A percentile compares a stretch with the other conserved stretches of the same genome.
Conservation (phyloP, 1,140 invertebrate species). For the Drosophila fuyamai region DNA sequence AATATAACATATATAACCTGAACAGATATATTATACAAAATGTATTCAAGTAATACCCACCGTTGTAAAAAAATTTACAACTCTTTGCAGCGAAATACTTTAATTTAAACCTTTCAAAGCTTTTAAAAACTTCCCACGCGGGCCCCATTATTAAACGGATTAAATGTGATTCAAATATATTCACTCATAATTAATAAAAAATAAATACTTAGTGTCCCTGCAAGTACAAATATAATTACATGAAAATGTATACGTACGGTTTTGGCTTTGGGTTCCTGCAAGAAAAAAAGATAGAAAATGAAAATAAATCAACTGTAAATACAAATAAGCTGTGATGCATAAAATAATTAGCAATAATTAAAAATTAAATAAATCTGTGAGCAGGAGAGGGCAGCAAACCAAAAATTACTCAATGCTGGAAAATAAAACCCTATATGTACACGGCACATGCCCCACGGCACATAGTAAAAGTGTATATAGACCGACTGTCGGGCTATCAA, state of each 20-base stretch:
- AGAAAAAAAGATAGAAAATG: conserved; percentile 45
- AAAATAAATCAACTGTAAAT: conserved; percentile 55
- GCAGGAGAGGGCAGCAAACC: not conserved
- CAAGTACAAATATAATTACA: conserved; percentile 16
- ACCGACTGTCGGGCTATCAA: conserved; percentile 19
- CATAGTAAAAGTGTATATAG: conserved; percentile 11
- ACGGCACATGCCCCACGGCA: not conserved
- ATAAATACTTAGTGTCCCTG: conserved; percentile 16
- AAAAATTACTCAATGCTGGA: conserved; percentile 37
- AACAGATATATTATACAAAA: too few relatives aligned
- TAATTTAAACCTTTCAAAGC: not conserved
- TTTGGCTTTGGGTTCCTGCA: conserved; percentile 83
- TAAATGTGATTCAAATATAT: conserved; percentile 8
- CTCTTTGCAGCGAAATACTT: too few relatives aligned
- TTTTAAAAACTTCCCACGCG: not conserved
- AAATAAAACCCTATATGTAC: conserved; percentile 27
- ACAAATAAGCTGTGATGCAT: conserved; percentile 33
- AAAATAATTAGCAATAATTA: conserved; percentile 46
- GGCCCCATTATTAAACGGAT: not conserved
- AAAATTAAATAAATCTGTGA: conserved; percentile 35
- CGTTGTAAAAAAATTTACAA: too few relatives aligned
- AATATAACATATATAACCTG: too few relatives aligned
- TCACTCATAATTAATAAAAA: conserved; percentile 8
- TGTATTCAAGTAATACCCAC: too few relatives aligned
- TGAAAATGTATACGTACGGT: conserved; percentile 70